A percentile compares a stretch with the other conserved stretches of the same genome.
These are phyloP conservation scores for Drosophila mauritiana DNA, from an alignment of 1,140 invertebrate genomes.

Conservation along the genomic window DNA sequence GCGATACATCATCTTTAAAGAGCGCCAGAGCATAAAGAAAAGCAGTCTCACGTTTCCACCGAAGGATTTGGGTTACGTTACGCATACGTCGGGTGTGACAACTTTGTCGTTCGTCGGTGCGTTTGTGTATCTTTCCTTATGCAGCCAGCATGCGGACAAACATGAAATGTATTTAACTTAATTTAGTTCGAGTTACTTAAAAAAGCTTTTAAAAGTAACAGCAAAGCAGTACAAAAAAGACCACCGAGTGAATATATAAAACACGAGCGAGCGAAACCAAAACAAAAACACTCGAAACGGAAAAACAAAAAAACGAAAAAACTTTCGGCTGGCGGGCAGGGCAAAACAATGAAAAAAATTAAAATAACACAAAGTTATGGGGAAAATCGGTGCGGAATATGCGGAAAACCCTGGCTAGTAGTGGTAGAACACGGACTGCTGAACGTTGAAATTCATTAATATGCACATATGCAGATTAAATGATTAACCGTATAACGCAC, in stretches of 20 bases:
- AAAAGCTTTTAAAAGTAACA: conserved; percentile 80
- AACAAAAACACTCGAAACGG: conserved; percentile 38
- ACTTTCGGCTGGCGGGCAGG: conserved; percentile 8
- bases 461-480: conserved; percentile 81
- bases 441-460: conserved; percentile 63
- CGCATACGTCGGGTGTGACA: conserved; percentile 45
- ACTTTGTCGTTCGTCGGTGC: conserved; percentile 2
- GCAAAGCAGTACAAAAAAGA: conserved; percentile 19
- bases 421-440: background rate
- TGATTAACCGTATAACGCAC: conserved; percentile 66
- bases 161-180: conserved; percentile 73
- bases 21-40: background rate
- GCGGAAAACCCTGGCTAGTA: background rate
- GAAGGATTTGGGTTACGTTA: conserved; percentile 31
- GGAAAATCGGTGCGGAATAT: background rate
- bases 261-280: conserved; percentile 39
- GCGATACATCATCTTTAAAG: conserved; percentile 18
- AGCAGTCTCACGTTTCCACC: background rate
- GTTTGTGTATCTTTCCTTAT: conserved; percentile 6
- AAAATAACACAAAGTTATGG: conserved; percentile 1
- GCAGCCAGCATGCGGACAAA: conserved; percentile 16
- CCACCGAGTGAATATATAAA: conserved; percentile 10
- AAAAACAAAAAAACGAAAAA: conserved; percentile 26
- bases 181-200: conserved; percentile 81
- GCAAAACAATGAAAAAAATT: background rate